These are phyloP conservation scores for Lamellibrachia satsuma DNA, from an alignment of 2,888 invertebrate genomes.

Conservation along the genomic window DNA sequence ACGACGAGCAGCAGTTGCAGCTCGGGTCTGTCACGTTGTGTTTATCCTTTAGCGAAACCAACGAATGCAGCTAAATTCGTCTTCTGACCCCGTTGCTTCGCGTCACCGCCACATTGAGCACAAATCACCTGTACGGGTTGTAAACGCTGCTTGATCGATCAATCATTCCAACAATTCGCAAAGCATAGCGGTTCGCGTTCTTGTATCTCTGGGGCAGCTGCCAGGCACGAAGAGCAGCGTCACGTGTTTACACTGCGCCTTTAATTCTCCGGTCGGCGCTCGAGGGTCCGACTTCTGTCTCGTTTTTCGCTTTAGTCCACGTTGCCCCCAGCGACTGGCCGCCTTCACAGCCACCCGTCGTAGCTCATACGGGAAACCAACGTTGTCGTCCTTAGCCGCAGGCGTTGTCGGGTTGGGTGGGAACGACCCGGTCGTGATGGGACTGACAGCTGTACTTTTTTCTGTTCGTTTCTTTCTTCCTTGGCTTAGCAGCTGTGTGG, in stretches of 20 bases:
- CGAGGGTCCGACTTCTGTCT: not conserved
- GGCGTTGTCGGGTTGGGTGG: too few relatives aligned
- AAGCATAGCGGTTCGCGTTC: not conserved
- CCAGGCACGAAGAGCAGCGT: not conserved
- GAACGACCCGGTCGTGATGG: not conserved
- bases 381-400: too few relatives aligned
- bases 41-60: not conserved
- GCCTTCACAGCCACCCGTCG: not conserved
- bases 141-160: not conserved
- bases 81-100: not conserved
- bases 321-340: not conserved
- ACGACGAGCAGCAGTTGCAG: not conserved
- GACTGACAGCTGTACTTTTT: not conserved
- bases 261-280: not conserved
- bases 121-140: not conserved
- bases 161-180: not conserved
- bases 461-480: too few relatives aligned
- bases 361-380: not conserved
- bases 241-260: not conserved
- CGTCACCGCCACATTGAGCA: not conserved
- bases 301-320: not conserved
- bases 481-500: too few relatives aligned
- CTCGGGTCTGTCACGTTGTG: not conserved
- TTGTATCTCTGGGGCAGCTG: not conserved
- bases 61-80: not conserved